These are phyloP conservation scores for Enoplosus armatus DNA, from an alignment of 2,797 vertebrate species.

Conservation along the genomic window DNA sequence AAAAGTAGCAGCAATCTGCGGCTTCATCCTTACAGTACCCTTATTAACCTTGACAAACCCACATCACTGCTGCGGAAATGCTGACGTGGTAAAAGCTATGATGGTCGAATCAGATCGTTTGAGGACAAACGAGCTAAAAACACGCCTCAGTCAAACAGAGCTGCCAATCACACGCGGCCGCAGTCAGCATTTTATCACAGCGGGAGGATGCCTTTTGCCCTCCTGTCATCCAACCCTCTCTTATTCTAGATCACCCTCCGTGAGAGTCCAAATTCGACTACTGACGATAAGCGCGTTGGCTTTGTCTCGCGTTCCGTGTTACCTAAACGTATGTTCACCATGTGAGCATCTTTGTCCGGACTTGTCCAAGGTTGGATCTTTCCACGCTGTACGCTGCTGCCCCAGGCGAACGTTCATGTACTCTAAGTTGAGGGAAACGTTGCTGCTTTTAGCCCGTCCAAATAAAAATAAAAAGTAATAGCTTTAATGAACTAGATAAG, in stretches of 20 bases:
- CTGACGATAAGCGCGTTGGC: not conserved
- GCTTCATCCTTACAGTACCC: not conserved
- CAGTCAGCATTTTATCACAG: constrained; percentile 71
- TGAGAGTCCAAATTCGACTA: not conserved
- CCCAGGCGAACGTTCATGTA: not conserved
- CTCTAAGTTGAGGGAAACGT: not conserved
- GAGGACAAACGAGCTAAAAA: constrained; percentile 32
- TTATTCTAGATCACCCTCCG: not conserved
- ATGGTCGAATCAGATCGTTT: constrained; percentile 11
- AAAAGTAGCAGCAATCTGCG: not conserved
- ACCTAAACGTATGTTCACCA: not conserved
- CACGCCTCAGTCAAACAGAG: constrained; percentile 20
- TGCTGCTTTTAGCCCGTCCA: not conserved
- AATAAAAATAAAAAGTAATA: not conserved
- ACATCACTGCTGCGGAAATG: constrained; percentile 9
- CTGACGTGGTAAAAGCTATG: constrained; percentile 34
- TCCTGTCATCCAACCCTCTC: constrained; percentile 30
- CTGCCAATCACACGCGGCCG: constrained; percentile 52
- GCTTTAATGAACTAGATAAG: not conserved
- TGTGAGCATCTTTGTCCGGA: not conserved
- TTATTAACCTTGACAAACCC: constrained; percentile 30
- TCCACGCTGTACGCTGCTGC: not conserved
- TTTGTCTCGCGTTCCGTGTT: not conserved
- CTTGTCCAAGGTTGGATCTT: not conserved
- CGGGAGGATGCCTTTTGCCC: constrained; percentile 34